Evolutionary conservation across 2,113 vertebrate species (phyloP).

Genomic region (Cheirogaleus medius): DNA sequence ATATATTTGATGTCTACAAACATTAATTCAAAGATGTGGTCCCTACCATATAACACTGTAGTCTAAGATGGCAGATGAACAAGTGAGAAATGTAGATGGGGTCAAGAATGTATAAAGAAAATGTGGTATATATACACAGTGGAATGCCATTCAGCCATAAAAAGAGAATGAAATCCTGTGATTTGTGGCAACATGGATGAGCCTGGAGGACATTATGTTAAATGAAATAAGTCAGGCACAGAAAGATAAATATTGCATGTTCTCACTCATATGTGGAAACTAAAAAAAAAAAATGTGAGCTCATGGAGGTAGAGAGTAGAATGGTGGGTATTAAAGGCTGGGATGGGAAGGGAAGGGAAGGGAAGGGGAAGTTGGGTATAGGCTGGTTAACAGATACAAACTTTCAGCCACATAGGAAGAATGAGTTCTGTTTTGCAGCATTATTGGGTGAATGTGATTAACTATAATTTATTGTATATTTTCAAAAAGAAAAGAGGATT

Average conservation of each 20-base stretch:
- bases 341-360: background rate
- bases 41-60: background rate
- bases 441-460: background rate
- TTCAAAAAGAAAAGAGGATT: background rate
- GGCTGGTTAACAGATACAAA: background rate
- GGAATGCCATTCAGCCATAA: background rate
- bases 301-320: background rate
- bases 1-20: background rate
- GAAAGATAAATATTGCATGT: background rate
- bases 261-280: background rate
- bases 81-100: background rate
- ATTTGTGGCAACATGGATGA: background rate
- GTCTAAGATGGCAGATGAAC: slow-evolving; percentile 26
- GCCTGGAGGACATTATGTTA: background rate
- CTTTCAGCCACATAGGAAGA: background rate
- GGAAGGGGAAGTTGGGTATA: background rate
- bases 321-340: background rate
- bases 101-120: background rate
- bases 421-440: background rate
- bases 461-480: background rate
- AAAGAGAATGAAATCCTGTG: background rate
- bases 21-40: slow-evolving; percentile 1
- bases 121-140: background rate
- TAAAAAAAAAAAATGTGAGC: background rate
- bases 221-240: background rate